Conservation (phyloP, 2,113 vertebrate species). For the Centrocercus urophasianus region DNA sequence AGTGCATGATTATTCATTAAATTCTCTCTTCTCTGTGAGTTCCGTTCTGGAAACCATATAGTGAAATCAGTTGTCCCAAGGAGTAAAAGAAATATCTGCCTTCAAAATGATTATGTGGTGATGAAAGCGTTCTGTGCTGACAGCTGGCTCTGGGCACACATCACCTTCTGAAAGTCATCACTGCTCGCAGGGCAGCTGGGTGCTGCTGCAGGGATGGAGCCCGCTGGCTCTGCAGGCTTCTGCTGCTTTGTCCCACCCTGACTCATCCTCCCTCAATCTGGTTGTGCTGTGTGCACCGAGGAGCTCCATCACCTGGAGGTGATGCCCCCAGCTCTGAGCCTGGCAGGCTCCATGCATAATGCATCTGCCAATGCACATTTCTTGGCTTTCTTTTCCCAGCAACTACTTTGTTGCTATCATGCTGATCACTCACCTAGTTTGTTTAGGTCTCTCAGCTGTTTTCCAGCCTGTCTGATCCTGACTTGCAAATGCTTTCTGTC, state of each 20-base stretch:
- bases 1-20: neutral
- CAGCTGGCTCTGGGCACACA: neutral
- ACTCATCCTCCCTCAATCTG: too few relatives aligned
- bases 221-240: neutral
- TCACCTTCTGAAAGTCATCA: neutral
- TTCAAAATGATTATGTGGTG: neutral
- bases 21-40: neutral
- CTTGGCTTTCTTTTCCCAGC: neutral
- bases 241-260: too few relatives aligned
- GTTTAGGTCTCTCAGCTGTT: neutral
- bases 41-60: neutral
- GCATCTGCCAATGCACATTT: neutral
- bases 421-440: neutral
- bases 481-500: neutral
- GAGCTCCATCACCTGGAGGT: neutral
- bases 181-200: neutral
- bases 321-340: fast-evolving
- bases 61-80: neutral
- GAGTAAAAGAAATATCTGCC: neutral
- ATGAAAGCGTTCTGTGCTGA: neutral
- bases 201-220: neutral
- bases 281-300: too few relatives aligned
- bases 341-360: neutral
- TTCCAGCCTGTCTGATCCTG: neutral
- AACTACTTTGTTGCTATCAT: fast-evolving